Conservation (phyloP, 2,888 invertebrate species). For the Conops quadrifasciatus region DNA sequence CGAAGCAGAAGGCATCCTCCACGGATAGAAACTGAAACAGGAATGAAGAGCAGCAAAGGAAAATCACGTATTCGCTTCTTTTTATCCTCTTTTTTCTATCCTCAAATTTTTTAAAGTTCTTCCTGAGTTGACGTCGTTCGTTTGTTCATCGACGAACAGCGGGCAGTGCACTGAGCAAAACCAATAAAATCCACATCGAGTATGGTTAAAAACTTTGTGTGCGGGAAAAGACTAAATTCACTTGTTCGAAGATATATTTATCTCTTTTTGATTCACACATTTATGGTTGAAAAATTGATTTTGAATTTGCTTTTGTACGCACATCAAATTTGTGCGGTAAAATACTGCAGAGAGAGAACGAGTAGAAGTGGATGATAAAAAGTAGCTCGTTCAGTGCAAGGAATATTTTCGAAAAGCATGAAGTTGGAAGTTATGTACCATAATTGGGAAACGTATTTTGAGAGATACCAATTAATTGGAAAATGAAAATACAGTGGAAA, state of each 20-base stretch:
- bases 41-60: slow-evolving; percentile 49
- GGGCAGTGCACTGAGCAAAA: slow-evolving; percentile 7
- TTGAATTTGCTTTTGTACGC: too few species aligned
- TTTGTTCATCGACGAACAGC: slow-evolving; percentile 18
- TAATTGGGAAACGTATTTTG: too few species aligned
- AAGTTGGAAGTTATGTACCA: background rate
- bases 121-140: slow-evolving; percentile 20
- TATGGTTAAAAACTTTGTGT: too few species aligned
- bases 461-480: too few species aligned
- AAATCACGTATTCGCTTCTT: slow-evolving; percentile 44
- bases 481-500: too few species aligned
- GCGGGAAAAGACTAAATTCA: too few species aligned
- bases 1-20: slow-evolving; percentile 56
- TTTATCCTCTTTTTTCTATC: slow-evolving; percentile 29
- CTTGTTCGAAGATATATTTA: too few species aligned
- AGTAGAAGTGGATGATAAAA: slow-evolving; percentile 39
- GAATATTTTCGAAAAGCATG: background rate
- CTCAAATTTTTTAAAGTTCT: slow-evolving; percentile 19
- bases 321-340: too few species aligned
- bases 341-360: slow-evolving; percentile 2
- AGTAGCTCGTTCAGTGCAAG: slow-evolving; percentile 11
- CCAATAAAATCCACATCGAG: background rate
- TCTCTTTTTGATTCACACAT: too few species aligned
- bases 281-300: too few species aligned
- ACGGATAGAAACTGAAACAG: slow-evolving; percentile 55